These are phyloP conservation scores for Cataglyphis albicans DNA, from an alignment of 2,888 invertebrate species.

Conservation along the genomic window DNA sequence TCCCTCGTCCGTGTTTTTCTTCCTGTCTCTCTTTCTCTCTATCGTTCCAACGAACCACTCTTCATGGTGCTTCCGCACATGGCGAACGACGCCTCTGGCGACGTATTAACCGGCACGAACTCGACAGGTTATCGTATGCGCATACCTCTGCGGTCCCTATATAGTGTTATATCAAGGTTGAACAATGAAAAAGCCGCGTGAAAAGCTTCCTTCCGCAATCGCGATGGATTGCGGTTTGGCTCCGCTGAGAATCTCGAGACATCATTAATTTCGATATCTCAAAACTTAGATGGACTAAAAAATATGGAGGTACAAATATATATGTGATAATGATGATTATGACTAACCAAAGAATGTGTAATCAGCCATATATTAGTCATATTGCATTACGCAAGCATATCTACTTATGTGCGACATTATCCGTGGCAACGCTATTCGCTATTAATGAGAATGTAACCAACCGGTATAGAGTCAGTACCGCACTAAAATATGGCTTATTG, in stretches of 20 bases:
- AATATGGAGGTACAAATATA: background rate
- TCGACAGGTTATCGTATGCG: constrained; percentile 46
- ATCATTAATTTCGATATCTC: constrained; percentile 21
- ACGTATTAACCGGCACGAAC: constrained; percentile 75
- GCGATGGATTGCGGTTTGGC: background rate
- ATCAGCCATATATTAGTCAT: constrained; percentile 32
- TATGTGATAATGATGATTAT: constrained; percentile 1
- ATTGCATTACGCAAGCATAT: constrained; percentile 29
- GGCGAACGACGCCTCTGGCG: constrained; percentile 71
- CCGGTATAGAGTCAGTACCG: constrained; percentile 29
- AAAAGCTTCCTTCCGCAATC: constrained; percentile 16
- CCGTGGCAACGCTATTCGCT: constrained; percentile 10
- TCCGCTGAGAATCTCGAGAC: background rate
- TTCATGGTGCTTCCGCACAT: constrained; percentile 56
- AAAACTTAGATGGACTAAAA: background rate
- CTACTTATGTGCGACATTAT: constrained; percentile 25
- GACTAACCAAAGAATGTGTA: constrained; percentile 16
- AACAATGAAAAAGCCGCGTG: constrained; percentile 30
- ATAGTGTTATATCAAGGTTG: constrained; percentile 14
- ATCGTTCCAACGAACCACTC: constrained; percentile 26
- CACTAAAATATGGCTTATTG: constrained; percentile 33
- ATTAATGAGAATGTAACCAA: constrained; percentile 31
- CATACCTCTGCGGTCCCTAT: constrained; percentile 25
- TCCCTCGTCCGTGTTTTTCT: background rate
- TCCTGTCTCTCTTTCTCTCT: constrained; percentile 39